These are phyloP conservation scores for Caenorhabditis sp. DNA, from an alignment of 2,888 invertebrate species.

Conservation along the genomic window DNA sequence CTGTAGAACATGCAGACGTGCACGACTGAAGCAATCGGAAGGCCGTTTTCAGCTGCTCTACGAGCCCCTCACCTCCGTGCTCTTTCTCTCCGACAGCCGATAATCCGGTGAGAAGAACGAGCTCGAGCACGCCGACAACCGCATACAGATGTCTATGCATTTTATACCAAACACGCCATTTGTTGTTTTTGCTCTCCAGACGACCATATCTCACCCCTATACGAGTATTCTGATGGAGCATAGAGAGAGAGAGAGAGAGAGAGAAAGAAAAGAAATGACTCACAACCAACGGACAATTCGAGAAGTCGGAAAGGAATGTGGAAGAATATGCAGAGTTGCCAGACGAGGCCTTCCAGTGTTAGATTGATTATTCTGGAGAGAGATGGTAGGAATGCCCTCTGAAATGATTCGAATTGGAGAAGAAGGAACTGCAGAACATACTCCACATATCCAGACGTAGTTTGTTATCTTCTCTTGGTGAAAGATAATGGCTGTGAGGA, in stretches of 20 bases:
- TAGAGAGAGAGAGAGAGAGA: background rate
- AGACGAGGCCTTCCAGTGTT: conserved; percentile 75
- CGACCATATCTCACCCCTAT: conserved; percentile 73
- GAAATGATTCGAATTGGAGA: too few relatives aligned
- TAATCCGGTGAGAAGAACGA: conserved; percentile 81
- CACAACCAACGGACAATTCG: conserved; percentile 75
- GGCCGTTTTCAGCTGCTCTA: background rate
- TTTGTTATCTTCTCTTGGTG: conserved; percentile 74
- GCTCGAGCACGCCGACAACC: conserved; percentile 70
- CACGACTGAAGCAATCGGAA: conserved; percentile 57
- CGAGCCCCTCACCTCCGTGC: conserved; percentile 57
- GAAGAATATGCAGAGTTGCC: conserved; percentile 75
- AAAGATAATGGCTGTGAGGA: conserved; percentile 70
- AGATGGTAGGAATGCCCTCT: conserved; percentile 75
- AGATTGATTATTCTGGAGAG: conserved; percentile 77
- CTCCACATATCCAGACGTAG: conserved; percentile 77
- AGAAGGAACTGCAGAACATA: conserved; percentile 30
- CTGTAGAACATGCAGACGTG: conserved; percentile 69
- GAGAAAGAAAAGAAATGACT: conserved; percentile 21
- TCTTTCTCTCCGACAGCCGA: conserved; percentile 77
- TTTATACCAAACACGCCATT: conserved; percentile 67
- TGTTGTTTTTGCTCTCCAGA: conserved; percentile 64
- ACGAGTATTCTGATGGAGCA: background rate
- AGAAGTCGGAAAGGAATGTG: conserved; percentile 74
- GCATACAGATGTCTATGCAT: conserved; percentile 69